Evolutionary conservation across 2,113 vertebrate genomes (phyloP), one percentile per base, ranked within the genome.

Genomic region (Atractosteus spatula): DNA sequence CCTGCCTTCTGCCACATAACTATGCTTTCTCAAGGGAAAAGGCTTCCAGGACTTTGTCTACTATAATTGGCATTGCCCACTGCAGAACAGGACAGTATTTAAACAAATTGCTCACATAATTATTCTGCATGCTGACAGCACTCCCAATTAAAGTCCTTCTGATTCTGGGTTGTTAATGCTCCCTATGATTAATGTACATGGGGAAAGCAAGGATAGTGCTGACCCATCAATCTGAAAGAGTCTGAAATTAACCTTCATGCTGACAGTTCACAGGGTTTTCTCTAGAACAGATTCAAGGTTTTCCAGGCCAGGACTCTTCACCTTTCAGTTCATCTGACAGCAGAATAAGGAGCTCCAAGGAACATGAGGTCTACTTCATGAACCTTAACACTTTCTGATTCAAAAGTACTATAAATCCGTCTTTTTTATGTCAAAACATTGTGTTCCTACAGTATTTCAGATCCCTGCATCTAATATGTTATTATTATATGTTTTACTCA

Each of bases 31-130:
- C 56, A 12, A 13, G 56, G 56, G 56, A 59, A n/a, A 12, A 59
- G 56, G 11, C 56, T 59, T 59, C 56, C 7, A 13, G 11, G 56
- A 4, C 11, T 3, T 59, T 59, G 56, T 59, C n/a, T 14, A 59
- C n/a, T 11, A 12, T 59, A 59, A 59, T 59, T 59, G 56, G 56
- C 56, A 59, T 12, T 59, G 56, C 56, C 56, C 11, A 12, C n/a
- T n/a, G n/a, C 56, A 59, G 56, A 11, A 4, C 56, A 59, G 56
- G 56, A 59, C 56, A 59, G 56, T 59, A 59, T 59, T 59, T 59
- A 59, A 59, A 59, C 56, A 59, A 59, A 59, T 59, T 59, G 56
- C 56, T 59, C 11, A 59, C 56, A 59, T 59, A 14, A 59, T 59
- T 59, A 12, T 59, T 12, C 56, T n/a, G n/a, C 56, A 59, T 59